Conservation (phyloP, 1,140 invertebrate genomes). For the Zaprionus kolodkinae region DNA sequence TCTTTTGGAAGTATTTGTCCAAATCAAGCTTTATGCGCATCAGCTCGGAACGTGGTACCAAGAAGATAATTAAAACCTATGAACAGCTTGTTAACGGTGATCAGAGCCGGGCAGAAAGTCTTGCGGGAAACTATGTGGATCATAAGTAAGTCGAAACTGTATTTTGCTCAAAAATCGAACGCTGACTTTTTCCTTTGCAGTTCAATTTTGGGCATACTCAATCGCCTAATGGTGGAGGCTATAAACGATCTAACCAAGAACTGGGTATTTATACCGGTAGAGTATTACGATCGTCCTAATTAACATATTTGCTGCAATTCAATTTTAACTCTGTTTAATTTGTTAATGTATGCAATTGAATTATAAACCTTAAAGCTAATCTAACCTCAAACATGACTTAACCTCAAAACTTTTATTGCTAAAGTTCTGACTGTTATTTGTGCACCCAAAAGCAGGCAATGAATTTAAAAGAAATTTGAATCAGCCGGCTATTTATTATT, state of each 20-base stretch:
- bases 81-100: conserved; percentile 38
- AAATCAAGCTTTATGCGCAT: conserved; percentile 77
- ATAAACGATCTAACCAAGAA: conserved; percentile 72
- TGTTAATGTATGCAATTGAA: background rate
- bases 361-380: background rate
- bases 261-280: conserved; percentile 73
- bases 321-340: background rate
- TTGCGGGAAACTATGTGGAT: conserved; percentile 19
- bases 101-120: too few relatives aligned
- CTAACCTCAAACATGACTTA: background rate
- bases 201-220: conserved; percentile 57
- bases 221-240: conserved; percentile 64
- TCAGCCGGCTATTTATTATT: too few relatives aligned
- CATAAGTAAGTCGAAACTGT: conserved; percentile 41
- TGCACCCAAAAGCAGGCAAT: too few relatives aligned
- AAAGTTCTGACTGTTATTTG: too few relatives aligned
- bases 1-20: conserved; percentile 78
- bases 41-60: conserved; percentile 33
- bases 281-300: conserved; percentile 58
- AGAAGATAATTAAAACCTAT: conserved; percentile 56
- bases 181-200: conserved; percentile 28
- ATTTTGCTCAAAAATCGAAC: background rate
- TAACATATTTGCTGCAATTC: background rate
- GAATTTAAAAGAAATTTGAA: too few relatives aligned
- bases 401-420: too few relatives aligned